Conservation (phyloP, 2,888 invertebrate genomes). For the Chaetoderma sp. region DNA sequence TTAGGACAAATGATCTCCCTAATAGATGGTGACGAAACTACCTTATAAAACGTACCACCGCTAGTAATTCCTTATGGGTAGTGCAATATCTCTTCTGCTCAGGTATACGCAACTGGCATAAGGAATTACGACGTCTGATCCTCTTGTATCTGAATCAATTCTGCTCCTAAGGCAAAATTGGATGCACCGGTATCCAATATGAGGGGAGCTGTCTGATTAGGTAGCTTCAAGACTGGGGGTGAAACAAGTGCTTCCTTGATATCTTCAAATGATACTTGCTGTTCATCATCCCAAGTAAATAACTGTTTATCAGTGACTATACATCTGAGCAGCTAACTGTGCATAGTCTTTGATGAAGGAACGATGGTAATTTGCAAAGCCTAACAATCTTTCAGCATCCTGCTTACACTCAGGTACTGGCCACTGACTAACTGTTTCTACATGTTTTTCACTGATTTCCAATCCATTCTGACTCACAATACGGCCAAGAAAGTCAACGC, state of each 20-base stretch:
- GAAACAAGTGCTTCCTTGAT: background rate
- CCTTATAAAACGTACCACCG: background rate
- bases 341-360: background rate
- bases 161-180: background rate
- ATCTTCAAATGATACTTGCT: background rate
- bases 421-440: background rate
- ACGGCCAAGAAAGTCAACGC: background rate
- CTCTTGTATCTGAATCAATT: background rate
- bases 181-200: background rate
- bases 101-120: background rate
- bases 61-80: constrained; percentile 12
- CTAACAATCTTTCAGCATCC: background rate
- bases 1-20: constrained; percentile 6
- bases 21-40: no score
- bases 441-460: background rate
- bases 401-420: background rate
- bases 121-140: constrained; percentile 1
- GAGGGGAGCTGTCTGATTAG: background rate
- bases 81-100: constrained; percentile 10
- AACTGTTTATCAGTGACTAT: background rate
- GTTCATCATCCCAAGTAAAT: background rate
- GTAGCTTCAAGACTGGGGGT: no score
- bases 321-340: no score
- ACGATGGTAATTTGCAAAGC: background rate
- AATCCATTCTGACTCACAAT: background rate